Evolutionary conservation across 2,888 invertebrate genomes (phyloP), one percentile per base, ranked within the genome.

Genomic region (Saturnia pavonia): DNA sequence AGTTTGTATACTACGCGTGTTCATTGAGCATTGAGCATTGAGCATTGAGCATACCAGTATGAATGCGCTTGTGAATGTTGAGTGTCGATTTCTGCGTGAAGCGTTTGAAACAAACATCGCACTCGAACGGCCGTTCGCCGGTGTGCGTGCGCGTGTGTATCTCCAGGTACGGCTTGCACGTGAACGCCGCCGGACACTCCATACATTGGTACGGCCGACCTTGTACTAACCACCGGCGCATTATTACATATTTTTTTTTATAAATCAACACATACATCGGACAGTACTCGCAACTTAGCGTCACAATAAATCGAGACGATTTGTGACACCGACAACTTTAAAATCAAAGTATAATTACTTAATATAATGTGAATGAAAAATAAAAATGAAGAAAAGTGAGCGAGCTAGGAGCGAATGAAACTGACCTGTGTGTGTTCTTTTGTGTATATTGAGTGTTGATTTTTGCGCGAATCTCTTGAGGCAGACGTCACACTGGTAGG

Each of bases 391-490:
- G 57, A 67, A 71, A 73, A 71, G 27, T 45, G 69, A 63, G 16
- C 43, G 65, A 40, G 65, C 34, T 43, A 51, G 54, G 76, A 72
- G 75, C 74, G 74, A 72, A 72, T 70, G 69, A 34, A 71, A 88
- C 91, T 85, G 82, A 94, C 95, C 95, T 84, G 96, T 96, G 92
- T 97, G 97, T 81, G 96, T 96, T 86, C 97, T 93, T 92, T 96
- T 97, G 92, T 97, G 97, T 82, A 97, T 97, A 88, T 97, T 97
- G 81, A 97, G 94, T 81, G 97, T 97, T 79, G 96, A 96, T 89
- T 97, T 97, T 92, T 97, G 97, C 79, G 97, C 96, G 93, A 97
- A 97, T 85, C 96, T 94, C 92, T 97, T 97, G 87, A 96, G 95
- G 88, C 97, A 97, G 75, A 96, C 94, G 87, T 96, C 96, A 88